Percentiles rank a stretch among this genome's conserved stretches.
Conservation (phyloP, 1,140 invertebrate species). For the Drosophila parvula region DNA sequence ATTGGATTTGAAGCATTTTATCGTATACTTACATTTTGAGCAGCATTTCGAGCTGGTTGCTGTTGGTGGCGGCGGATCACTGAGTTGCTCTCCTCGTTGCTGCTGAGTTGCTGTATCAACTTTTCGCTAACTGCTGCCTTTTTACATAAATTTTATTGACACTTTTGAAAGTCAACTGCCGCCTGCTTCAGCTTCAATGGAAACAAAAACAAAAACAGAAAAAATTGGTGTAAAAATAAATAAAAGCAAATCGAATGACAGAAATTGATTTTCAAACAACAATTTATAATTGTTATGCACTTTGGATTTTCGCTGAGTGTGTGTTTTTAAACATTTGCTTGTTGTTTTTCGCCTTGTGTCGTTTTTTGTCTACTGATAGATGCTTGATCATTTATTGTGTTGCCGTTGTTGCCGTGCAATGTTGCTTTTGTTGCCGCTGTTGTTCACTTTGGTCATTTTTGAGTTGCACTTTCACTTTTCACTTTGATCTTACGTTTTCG, state of each 20-base stretch:
- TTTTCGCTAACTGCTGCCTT: conserved; percentile 27
- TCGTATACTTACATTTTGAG: conserved; percentile 75
- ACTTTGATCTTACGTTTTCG: conserved; percentile 58
- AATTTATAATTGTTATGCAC: conserved; percentile 43
- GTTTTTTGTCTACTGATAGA: conserved; percentile 7
- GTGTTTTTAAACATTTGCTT: conserved; percentile 20
- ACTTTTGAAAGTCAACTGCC: conserved; percentile 74
- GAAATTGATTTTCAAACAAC: conserved; percentile 40
- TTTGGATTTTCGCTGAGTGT: conserved; percentile 25
- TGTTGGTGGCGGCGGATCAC: conserved; percentile 8
- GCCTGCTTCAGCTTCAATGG: conserved; percentile 49
- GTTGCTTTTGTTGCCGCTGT: conserved; percentile 39
- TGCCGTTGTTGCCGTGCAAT: conserved; percentile 4
- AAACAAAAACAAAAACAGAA: conserved; percentile 31
- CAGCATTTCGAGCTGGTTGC: conserved; percentile 58
- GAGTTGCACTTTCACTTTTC: conserved; percentile 80
- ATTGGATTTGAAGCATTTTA: conserved; percentile 8
- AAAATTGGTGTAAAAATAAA: conserved; percentile 33
- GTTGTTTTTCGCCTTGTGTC: neutral
- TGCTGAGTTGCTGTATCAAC: conserved; percentile 37
- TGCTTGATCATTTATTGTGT: conserved; percentile 1
- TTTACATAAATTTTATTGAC: conserved; percentile 62
- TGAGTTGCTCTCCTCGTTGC: conserved; percentile 36
- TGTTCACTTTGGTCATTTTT: conserved; percentile 47
- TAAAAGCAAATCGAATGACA: conserved; percentile 19